Base-by-base conservation (phyloP, 2,888 invertebrate genomes). In the Theretra japonica region DNA sequence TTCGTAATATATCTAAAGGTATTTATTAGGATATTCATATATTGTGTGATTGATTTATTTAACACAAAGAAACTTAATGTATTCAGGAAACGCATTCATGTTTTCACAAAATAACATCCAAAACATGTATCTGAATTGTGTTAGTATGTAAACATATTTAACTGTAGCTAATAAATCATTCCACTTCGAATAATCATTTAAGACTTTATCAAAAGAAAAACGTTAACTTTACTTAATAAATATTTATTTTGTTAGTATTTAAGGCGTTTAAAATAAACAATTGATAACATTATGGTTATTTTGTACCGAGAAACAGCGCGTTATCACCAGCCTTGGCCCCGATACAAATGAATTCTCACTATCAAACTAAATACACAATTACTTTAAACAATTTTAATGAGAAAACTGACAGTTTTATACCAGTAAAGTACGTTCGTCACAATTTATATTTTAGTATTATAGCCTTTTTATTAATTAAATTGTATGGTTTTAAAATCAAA, bases 181-280 rank as follows among this genome's bases (percentile, higher is more conserved):
- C 33, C n/a, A 62, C 15, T 33, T 62, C 62, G 62, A 62, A 62
- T 62, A 62, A 41, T 11, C n/a, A 11, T 62, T 62, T n/a, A 4
- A 41, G 62, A 33, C 11, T 4, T 21, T 58, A 58, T 6, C 23
- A 53, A 5, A 53, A n/a, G 6, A n/a, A 53, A 53, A 41, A 41
- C 15, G 15, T 41, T 15, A 53, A 53, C 17, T 53, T 53, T 53
- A n/a, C 53, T 53, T 6, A 53, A 53, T 1, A 19, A n/a, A 53
- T n/a, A n/a, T 58, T 58, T 25, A 58, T 58, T 58, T 58, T 58
- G 25, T 58, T 11, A 58, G 5, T 23, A 58, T 23, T 58, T 58
- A 58, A 58, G 23, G 17, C 23, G 25, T 25, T 25, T 15, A 25
- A 58, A 58, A 58, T 58, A 25, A 58, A 23, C 58, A 25, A 17